Conservation (phyloP, 2,113 vertebrate species). For the Sturnira hondurensis region DNA sequence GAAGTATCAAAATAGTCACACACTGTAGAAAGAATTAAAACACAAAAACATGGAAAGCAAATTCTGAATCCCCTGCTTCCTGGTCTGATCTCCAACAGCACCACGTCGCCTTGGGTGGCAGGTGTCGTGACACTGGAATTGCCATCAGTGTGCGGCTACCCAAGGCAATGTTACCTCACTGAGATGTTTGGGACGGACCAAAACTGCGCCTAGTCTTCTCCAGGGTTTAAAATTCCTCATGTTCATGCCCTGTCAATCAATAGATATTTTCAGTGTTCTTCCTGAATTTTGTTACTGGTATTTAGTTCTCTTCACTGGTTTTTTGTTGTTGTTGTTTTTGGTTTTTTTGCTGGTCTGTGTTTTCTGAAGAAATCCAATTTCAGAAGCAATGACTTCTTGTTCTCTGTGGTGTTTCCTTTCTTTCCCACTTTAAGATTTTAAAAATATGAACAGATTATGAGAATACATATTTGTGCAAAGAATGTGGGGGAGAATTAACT, state of each 20-base stretch:
- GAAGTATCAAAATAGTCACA: background rate
- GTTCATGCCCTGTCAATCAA: background rate
- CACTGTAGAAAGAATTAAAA: background rate
- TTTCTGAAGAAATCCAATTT: constrained; percentile 54
- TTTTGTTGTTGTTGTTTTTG: no score
- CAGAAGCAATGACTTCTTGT: constrained; percentile 50
- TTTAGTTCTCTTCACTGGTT: background rate
- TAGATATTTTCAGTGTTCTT: background rate
- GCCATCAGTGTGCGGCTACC: background rate
- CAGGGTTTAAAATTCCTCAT: background rate
- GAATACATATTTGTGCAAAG: background rate
- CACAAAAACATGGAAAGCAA: background rate
- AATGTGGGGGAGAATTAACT: background rate
- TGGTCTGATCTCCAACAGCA: background rate
- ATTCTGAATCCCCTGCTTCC: background rate
- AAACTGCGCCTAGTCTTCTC: background rate
- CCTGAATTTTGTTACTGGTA: background rate
- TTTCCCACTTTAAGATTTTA: constrained; percentile 55
- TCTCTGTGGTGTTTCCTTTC: constrained; percentile 55
- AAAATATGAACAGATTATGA: background rate
- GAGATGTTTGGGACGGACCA: background rate
- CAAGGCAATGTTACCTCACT: background rate
- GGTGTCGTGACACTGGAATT: background rate
- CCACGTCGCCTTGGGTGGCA: background rate
- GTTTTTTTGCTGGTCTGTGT: background rate